These are phyloP conservation scores for Megalops cyprinoides DNA, from an alignment of 2,797 vertebrate species.

Conservation along the genomic window DNA sequence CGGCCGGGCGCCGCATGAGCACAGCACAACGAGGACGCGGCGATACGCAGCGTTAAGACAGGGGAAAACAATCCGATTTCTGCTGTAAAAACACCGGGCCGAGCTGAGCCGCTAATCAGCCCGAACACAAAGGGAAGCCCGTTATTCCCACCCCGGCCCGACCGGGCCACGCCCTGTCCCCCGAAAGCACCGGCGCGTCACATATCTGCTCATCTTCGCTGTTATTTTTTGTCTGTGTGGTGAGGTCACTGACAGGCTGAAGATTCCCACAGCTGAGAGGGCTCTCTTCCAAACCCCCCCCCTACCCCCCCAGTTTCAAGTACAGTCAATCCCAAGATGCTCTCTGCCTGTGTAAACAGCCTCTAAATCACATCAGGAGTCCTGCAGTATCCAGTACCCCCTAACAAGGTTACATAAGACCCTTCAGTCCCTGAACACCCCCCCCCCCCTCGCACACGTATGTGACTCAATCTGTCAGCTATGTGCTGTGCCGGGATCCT, in stretches of 20 bases:
- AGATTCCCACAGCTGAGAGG: background rate
- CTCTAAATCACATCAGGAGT: background rate
- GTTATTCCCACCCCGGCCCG: background rate
- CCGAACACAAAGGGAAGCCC: background rate
- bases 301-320: background rate
- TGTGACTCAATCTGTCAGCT: slow-evolving; percentile 23
- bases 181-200: background rate
- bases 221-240: background rate
- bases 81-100: background rate
- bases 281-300: background rate
- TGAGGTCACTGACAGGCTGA: slow-evolving; percentile 7
- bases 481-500: slow-evolving; percentile 8
- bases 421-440: background rate
- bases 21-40: background rate
- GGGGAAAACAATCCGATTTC: background rate
- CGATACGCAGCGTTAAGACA: background rate
- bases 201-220: background rate
- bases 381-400: background rate
- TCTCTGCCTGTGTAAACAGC: background rate
- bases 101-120: background rate
- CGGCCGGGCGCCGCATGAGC: background rate
- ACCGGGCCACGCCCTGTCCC: background rate
- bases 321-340: background rate
- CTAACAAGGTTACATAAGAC: slow-evolving; percentile 3
- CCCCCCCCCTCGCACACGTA: background rate